Percentiles rank a stretch among this genome's conserved stretches.
phyloP scores from a whole-genome alignment of 2,797 vertebrate genomes.

The Poecilia wingei region DNA sequence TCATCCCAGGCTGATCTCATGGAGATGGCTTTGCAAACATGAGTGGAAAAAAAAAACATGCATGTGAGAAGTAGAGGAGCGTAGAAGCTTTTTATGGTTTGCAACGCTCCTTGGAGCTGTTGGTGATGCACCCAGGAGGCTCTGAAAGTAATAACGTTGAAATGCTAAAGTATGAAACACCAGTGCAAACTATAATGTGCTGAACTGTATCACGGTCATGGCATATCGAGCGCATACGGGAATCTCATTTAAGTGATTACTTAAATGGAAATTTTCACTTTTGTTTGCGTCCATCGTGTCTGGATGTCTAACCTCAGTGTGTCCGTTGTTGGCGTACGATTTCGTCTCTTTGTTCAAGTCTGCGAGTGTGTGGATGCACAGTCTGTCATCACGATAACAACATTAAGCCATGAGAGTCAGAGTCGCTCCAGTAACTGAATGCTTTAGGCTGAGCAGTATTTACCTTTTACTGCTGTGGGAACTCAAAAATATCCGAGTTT shows the following conservation, averaged over 20 bases:
- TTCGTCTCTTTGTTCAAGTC: slow-evolving; percentile 60
- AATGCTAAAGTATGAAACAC: slow-evolving; percentile 34
- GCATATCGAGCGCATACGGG: slow-evolving; percentile 76
- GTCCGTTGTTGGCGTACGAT: slow-evolving; percentile 51
- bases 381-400: slow-evolving; percentile 4
- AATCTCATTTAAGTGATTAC: slow-evolving; percentile 89
- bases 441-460: slow-evolving; percentile 10
- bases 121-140: slow-evolving; percentile 9
- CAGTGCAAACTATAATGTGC: slow-evolving; percentile 33
- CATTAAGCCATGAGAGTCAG: slow-evolving; percentile 1
- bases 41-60: slow-evolving; percentile 23
- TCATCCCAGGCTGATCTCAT: slow-evolving; percentile 59
- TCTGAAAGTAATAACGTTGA: slow-evolving; percentile 16
- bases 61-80: slow-evolving; percentile 51
- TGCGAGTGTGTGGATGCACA: slow-evolving; percentile 47
- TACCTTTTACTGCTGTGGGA: neutral
- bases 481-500: neutral
- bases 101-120: slow-evolving; percentile 45
- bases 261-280: slow-evolving; percentile 85
- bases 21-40: slow-evolving; percentile 54
- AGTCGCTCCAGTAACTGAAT: slow-evolving; percentile 10
- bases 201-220: slow-evolving; percentile 66
- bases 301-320: slow-evolving; percentile 62
- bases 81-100: slow-evolving; percentile 30
- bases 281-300: slow-evolving; percentile 75